A percentile compares a stretch with the other conserved stretches of the same genome.
These are phyloP conservation scores for Cricetomys ansorgei DNA, from an alignment of 2,113 vertebrate species.

Conservation along the genomic window DNA sequence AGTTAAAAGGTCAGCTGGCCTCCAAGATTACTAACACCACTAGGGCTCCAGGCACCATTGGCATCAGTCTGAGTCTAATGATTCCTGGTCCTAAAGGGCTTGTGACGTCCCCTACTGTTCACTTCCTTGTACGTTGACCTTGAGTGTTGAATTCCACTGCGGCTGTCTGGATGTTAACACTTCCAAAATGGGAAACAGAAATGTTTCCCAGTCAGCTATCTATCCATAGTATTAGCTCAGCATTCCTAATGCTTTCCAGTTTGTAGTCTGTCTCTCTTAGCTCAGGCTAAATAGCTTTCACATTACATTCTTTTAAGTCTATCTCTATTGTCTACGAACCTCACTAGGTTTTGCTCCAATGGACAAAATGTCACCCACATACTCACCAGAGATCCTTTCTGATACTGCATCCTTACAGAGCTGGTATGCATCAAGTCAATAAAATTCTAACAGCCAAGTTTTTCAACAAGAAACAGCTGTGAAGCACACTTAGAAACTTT, in stretches of 20 bases:
- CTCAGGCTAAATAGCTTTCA: not conserved
- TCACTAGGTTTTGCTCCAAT: not conserved
- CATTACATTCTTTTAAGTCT: not conserved
- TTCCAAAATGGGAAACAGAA: not conserved
- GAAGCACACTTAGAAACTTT: not conserved
- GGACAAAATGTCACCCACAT: not conserved
- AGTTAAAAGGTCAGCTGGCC: not conserved
- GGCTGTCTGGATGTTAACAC: not conserved
- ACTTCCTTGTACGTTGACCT: not conserved
- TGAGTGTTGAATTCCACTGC: not conserved
- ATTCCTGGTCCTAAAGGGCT: not conserved
- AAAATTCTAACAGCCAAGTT: not conserved
- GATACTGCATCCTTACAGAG: not conserved
- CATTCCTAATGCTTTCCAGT: not conserved
- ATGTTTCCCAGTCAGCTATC: not conserved
- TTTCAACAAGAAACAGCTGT: not conserved
- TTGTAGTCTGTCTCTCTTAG: not conserved
- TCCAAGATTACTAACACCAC: not conserved
- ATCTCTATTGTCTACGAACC: not conserved
- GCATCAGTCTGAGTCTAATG: not conserved
- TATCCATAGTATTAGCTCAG: not conserved
- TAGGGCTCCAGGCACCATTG: not conserved
- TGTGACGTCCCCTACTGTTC: not conserved
- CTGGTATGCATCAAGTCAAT: not conserved
- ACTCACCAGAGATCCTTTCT: not conserved